phyloP scores from a whole-genome alignment of 2,113 vertebrate genomes.

The Eurypyga helias region DNA sequence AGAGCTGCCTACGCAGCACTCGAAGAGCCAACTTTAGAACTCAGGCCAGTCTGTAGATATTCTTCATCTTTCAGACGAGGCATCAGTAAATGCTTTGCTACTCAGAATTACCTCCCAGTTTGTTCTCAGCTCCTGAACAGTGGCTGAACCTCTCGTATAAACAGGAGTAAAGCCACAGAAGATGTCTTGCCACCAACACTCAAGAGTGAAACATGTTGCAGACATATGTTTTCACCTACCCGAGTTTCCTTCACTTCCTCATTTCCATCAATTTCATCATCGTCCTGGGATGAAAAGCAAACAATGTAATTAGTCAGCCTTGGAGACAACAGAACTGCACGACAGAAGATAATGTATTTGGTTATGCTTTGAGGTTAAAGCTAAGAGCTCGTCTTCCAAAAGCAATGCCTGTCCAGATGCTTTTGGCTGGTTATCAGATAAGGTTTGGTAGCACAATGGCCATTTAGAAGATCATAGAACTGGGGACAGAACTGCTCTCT shows the following conservation, averaged over 20 bases:
- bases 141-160: background rate
- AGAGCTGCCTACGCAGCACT: background rate
- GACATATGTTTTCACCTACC: constrained; percentile 57
- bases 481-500: background rate
- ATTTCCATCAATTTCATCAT: constrained; percentile 72
- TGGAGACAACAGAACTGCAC: background rate
- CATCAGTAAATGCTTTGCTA: background rate
- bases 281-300: constrained; percentile 66
- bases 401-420: background rate
- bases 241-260: constrained; percentile 70
- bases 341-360: background rate
- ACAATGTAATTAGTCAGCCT: background rate
- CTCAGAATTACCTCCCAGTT: background rate
- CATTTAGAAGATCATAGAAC: background rate
- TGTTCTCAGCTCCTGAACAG: background rate
- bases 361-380: background rate
- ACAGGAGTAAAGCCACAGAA: background rate
- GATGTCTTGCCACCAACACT: background rate
- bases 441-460: background rate
- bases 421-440: background rate
- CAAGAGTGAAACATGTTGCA: background rate
- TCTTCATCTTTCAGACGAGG: background rate
- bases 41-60: background rate
- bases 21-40: background rate
- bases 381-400: background rate